A percentile compares a stretch with the other conserved stretches of the same genome.
phyloP scores from a whole-genome alignment of 2,888 invertebrate species.

The Machimus atricapillus region DNA sequence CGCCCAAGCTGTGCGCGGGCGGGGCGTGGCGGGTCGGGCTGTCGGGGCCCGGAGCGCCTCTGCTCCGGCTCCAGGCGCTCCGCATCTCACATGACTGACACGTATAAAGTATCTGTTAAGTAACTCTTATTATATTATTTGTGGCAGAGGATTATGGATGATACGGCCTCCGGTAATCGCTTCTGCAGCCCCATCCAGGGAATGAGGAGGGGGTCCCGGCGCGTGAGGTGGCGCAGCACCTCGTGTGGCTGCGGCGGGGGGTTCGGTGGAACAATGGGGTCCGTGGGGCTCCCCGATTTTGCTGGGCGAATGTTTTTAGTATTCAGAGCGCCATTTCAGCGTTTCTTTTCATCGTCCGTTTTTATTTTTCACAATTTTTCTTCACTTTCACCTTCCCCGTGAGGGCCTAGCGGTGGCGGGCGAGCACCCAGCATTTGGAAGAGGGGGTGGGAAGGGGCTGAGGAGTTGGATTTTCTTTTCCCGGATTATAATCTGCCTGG shows the following conservation, averaged over 20 bases:
- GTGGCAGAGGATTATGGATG: conserved; percentile 43
- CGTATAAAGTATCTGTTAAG: conserved; percentile 43
- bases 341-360: conserved; percentile 36
- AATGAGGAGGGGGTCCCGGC: not conserved
- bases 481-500: conserved; percentile 27
- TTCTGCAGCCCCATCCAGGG: not conserved
- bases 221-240: conserved; percentile 17
- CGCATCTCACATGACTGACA: conserved; percentile 43
- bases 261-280: conserved; percentile 22
- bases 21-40: not conserved
- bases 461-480: conserved; percentile 8
- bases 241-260: not conserved
- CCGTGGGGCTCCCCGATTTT: not conserved
- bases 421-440: no score
- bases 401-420: not conserved
- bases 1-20: not conserved
- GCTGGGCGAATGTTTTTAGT: conserved; percentile 15
- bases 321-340: conserved; percentile 27
- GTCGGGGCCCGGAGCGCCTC: not conserved
- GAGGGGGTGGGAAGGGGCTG: not conserved
- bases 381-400: conserved; percentile 33
- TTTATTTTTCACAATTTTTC: conserved; percentile 40
- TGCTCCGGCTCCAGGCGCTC: not conserved
- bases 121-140: conserved; percentile 43
- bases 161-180: conserved; percentile 37